phyloP scores from a whole-genome alignment of 2,888 invertebrate genomes.

The Archips crataeganus region DNA sequence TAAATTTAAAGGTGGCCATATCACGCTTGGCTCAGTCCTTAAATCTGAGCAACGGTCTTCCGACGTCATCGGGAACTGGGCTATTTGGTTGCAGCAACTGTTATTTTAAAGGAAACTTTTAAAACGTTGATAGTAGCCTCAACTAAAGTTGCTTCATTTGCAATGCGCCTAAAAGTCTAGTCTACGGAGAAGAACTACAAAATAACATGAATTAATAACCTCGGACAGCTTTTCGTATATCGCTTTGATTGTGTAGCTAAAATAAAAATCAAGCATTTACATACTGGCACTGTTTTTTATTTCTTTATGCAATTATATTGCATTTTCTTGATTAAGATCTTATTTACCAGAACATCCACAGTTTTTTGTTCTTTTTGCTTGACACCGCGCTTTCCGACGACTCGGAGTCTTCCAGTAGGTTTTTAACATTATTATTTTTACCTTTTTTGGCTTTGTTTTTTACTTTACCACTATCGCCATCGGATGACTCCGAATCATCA shows the following conservation, averaged over 20 bases:
- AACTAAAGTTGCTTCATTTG: no score
- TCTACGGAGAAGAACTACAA: no score
- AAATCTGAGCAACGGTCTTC: no score
- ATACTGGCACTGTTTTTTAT: neutral
- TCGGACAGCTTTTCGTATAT: no score
- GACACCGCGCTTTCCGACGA: neutral
- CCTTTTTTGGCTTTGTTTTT: neutral
- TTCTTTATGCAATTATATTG: neutral
- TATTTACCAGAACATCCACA: neutral
- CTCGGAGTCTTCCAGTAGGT: neutral
- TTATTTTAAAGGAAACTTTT: no score
- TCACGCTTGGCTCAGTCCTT: no score
- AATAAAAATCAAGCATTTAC: neutral
- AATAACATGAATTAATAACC: no score
- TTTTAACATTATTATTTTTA: neutral
- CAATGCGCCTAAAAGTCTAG: no score
- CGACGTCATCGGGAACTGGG: no score
- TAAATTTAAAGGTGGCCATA: no score
- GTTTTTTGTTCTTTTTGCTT: neutral
- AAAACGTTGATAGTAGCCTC: no score
- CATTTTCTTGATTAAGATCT: neutral
- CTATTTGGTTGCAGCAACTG: no score
- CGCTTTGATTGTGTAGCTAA: neutral
- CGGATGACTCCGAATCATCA: neutral
- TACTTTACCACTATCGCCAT: neutral